Evolutionary conservation across 2,797 vertebrate species (phyloP).

Genomic region (Cheirogaleus major): DNA sequence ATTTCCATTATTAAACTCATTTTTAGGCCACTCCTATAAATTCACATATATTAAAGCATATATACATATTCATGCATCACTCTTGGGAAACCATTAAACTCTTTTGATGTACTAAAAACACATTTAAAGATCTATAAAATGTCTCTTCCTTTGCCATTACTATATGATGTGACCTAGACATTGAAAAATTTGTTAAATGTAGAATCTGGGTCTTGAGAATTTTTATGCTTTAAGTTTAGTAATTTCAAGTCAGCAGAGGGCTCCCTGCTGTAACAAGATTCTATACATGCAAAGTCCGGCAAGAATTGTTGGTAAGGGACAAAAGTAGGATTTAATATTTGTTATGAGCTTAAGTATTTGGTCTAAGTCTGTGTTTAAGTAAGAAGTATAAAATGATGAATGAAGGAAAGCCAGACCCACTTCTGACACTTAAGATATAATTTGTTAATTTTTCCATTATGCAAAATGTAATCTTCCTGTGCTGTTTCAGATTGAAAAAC

Average conservation of each 20-base stretch:
- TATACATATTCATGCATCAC: background rate
- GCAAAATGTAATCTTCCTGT: slow-evolving; percentile 12
- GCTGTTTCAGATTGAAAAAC: background rate
- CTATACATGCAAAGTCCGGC: background rate
- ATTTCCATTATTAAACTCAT: background rate
- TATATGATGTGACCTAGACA: background rate
- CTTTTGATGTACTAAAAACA: background rate
- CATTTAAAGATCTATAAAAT: background rate
- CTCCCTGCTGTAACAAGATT: slow-evolving; percentile 23
- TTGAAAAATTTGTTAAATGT: background rate
- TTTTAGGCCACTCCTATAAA: background rate
- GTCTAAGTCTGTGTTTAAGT: slow-evolving; percentile 53
- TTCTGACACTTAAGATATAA: slow-evolving; percentile 40
- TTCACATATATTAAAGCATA: background rate
- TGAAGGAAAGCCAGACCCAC: slow-evolving; percentile 43
- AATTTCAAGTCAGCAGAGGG: slow-evolving; percentile 66
- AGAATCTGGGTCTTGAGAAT: background rate
- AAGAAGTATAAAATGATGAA: slow-evolving; percentile 55
- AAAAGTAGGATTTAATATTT: slow-evolving; percentile 31
- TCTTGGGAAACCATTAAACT: background rate
- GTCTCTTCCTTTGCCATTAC: background rate
- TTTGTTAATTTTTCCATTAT: slow-evolving; percentile 61
- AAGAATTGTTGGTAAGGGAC: background rate
- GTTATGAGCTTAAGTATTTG: background rate
- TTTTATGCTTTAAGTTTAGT: background rate